Percentiles rank a stretch among this genome's conserved stretches.
Evolutionary conservation across 1,140 invertebrate species (phyloP).

Genomic region (Asbolus verrucosus): DNA sequence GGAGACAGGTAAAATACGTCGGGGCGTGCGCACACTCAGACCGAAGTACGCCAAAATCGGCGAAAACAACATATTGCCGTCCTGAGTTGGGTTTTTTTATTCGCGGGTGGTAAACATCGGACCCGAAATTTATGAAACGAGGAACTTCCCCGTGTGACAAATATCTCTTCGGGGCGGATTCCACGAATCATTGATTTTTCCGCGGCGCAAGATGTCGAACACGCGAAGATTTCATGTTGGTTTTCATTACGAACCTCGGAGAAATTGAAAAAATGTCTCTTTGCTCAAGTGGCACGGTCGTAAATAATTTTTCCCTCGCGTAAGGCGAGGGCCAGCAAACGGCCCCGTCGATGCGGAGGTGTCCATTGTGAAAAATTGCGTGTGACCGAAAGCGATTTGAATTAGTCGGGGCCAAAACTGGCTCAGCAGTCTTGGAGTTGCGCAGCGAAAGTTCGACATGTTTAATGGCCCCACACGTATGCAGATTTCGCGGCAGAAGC

Average conservation of each 20-base stretch:
- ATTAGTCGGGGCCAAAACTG: constrained; percentile 10
- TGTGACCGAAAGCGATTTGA: constrained; percentile 3
- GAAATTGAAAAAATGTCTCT: constrained; percentile 20
- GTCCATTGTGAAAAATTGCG: background rate
- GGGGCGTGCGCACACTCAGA: constrained; percentile 21
- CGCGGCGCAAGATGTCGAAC: constrained; percentile 36
- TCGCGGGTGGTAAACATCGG: constrained; percentile 28
- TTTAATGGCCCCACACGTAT: constrained; percentile 30
- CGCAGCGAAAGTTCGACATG: constrained; percentile 7
- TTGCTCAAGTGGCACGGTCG: background rate
- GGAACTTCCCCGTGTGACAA: constrained; percentile 6
- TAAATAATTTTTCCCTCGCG: background rate
- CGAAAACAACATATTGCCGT: constrained; percentile 36
- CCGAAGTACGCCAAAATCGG: constrained; percentile 8
- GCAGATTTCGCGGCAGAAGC: constrained; percentile 17
- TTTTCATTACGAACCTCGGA: constrained; percentile 21
- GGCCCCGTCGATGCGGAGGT: background rate
- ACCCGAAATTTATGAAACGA: constrained; percentile 27
- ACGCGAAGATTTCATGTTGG: constrained; percentile 32
- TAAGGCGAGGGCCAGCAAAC: background rate
- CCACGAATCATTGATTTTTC: constrained; percentile 29
- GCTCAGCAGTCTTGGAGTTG: background rate
- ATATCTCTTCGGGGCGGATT: background rate
- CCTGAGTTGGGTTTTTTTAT: constrained; percentile 19
- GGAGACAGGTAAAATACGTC: constrained; percentile 42